Evolutionary conservation across 2,797 vertebrate genomes (phyloP).

Genomic region (Cyprinella venusta): DNA sequence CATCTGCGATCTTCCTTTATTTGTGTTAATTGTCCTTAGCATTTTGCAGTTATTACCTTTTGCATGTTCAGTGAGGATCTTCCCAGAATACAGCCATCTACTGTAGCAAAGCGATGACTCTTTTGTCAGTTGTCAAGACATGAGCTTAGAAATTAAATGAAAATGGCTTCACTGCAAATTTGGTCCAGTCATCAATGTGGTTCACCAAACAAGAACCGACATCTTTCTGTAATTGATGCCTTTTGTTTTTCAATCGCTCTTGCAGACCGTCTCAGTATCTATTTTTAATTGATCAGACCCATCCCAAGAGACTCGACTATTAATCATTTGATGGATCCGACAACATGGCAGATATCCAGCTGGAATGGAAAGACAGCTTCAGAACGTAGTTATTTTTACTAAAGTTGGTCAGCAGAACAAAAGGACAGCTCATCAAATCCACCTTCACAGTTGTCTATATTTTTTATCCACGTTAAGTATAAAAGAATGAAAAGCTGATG

Average conservation of each 20-base stretch:
- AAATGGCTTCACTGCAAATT: slow-evolving; percentile 57
- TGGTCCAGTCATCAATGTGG: slow-evolving; percentile 56
- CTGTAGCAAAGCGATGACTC: slow-evolving; percentile 45
- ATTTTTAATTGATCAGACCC: slow-evolving; percentile 75
- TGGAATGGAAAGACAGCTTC: slow-evolving; percentile 70
- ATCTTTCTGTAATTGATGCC: slow-evolving; percentile 54
- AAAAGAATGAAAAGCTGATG: slow-evolving; percentile 16
- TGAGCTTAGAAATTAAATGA: slow-evolving; percentile 54
- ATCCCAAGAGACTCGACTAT: slow-evolving; percentile 66
- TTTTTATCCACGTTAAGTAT: not conserved
- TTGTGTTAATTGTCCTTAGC: slow-evolving; percentile 52
- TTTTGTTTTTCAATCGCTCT: slow-evolving; percentile 64
- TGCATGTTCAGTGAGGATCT: slow-evolving; percentile 38
- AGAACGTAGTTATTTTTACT: slow-evolving; percentile 73
- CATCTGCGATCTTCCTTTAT: slow-evolving; percentile 54
- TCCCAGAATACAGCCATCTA: slow-evolving; percentile 39
- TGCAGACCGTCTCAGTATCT: slow-evolving; percentile 63
- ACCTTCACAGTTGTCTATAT: not conserved
- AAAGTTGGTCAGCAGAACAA: slow-evolving; percentile 61
- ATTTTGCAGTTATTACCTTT: slow-evolving; percentile 51
- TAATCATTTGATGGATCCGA: slow-evolving; percentile 71
- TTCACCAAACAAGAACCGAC: slow-evolving; percentile 47
- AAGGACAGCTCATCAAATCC: slow-evolving; percentile 25
- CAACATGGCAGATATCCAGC: slow-evolving; percentile 66
- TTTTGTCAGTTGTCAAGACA: slow-evolving; percentile 47